Evolutionary conservation across 2,113 vertebrate species (phyloP), one percentile per base, ranked within the genome.

Genomic region (Trogon melanurus): DNA sequence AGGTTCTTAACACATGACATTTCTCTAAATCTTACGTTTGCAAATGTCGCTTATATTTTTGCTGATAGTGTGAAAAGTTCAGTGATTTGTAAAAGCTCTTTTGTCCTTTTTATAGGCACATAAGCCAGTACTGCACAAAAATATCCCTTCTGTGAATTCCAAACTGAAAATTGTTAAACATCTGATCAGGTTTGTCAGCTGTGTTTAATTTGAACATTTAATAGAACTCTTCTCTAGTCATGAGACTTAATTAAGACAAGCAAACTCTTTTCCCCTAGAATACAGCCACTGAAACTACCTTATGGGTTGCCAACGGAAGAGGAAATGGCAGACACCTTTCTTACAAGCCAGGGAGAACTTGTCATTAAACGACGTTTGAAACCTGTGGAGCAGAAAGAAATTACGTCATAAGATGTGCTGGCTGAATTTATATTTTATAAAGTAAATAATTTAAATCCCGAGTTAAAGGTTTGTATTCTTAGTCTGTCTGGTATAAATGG

Each of bases 81-180:
- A 32, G 44, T 13, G 57, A 81, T 72, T 72, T 82, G 25, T 95
- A 88, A 91, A 88, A 78, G 16, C 22, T 85, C 0, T 81, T 84
- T 60, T 96, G 1, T 95, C 41, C n/a, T 80, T 94, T 30, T 60
- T 78, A 7, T 51, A 99, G 99, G 97, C 98, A 2, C 97, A 99
- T 47, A 92, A 89, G 16, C 98, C 99, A 38, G 97, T 98, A 61
- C 98, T 99, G 81, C 99, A 99, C 95, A 99, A 99, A 98, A 99
- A 99, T 70, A 99, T 98, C 81, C 98, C 98, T 70, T 98, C 99
- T 4, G 98, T 99, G 93, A 99, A 99, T 72, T 94, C 85, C 87
- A 99, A 95, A 58, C 97, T 99, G 89, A 99, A 99, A 96, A 94
- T 98, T 58, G 89, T 99, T 86, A 99, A 99, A 93, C 99, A 99